Percentiles rank a stretch among this genome's conserved stretches.
Evolutionary conservation across 2,888 invertebrate species (phyloP).

Genomic region (Tiliacea aurago): DNA sequence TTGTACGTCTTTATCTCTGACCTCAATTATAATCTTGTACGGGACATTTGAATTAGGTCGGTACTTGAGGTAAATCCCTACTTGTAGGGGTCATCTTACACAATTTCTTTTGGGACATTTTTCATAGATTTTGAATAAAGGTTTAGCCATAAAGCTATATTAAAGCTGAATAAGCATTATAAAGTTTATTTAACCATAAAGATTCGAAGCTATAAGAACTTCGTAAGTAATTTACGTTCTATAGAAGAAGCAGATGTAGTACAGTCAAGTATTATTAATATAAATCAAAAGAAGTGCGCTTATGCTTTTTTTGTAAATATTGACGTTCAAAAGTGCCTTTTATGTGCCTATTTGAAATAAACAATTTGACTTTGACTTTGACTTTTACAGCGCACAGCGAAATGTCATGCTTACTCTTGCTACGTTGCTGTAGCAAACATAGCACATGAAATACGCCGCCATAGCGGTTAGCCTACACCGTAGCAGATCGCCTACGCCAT

Average conservation of each 20-base stretch:
- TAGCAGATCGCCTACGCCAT: not conserved
- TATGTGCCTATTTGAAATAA: too few relatives aligned
- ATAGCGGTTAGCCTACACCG: not conserved
- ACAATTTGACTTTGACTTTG: too few relatives aligned
- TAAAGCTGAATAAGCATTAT: not conserved
- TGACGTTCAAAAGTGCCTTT: too few relatives aligned
- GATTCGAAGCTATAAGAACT: not conserved
- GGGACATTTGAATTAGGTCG: constrained; percentile 12
- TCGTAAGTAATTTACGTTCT: not conserved
- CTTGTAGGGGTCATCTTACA: constrained; percentile 8
- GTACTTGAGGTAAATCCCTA: not conserved
- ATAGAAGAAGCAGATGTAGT: not conserved
- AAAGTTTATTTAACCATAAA: not conserved
- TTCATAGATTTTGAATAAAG: not conserved
- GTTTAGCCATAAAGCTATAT: not conserved
- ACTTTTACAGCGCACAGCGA: not conserved
- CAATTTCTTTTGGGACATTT: not conserved
- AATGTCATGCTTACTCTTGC: not conserved
- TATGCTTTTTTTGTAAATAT: too few relatives aligned
- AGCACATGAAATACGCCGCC: not conserved
- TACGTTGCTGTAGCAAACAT: not conserved
- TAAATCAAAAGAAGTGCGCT: too few relatives aligned
- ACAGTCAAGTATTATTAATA: too few relatives aligned
- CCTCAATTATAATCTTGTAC: constrained; percentile 29
- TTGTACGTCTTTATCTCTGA: constrained; percentile 22